Conservation (phyloP, 2,797 vertebrate genomes). For the Melopsittacus undulatus region DNA sequence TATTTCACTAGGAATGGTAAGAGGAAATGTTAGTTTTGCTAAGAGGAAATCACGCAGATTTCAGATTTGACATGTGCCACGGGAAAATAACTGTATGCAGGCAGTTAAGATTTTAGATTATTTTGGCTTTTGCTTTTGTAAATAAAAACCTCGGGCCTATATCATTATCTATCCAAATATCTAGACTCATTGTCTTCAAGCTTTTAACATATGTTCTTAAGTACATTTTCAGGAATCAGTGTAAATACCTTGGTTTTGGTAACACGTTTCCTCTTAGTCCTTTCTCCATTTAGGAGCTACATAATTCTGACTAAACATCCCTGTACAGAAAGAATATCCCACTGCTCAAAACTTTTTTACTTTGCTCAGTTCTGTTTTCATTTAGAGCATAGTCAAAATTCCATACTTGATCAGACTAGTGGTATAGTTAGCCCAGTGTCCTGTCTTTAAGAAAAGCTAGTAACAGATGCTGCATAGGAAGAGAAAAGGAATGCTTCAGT, state of each 20-base stretch:
- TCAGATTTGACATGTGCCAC: neutral
- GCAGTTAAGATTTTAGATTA: neutral
- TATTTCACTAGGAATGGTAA: neutral
- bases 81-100: neutral
- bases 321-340: neutral
- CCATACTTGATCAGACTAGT: neutral
- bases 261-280: neutral
- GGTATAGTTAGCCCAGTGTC: neutral
- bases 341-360: neutral
- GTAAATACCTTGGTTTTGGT: neutral
- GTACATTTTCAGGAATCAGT: neutral
- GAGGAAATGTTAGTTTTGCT: neutral
- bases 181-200: neutral
- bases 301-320: neutral
- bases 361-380: neutral
- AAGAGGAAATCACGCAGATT: neutral
- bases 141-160: neutral
- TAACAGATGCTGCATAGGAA: neutral
- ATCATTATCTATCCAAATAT: neutral
- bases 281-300: neutral
- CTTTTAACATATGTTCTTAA: neutral
- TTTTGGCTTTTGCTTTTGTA: neutral
- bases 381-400: neutral
- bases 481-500: neutral
- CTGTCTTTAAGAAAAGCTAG: neutral